Conservation (phyloP, 2,888 invertebrate species). For the Punctoribates punctum region DNA sequence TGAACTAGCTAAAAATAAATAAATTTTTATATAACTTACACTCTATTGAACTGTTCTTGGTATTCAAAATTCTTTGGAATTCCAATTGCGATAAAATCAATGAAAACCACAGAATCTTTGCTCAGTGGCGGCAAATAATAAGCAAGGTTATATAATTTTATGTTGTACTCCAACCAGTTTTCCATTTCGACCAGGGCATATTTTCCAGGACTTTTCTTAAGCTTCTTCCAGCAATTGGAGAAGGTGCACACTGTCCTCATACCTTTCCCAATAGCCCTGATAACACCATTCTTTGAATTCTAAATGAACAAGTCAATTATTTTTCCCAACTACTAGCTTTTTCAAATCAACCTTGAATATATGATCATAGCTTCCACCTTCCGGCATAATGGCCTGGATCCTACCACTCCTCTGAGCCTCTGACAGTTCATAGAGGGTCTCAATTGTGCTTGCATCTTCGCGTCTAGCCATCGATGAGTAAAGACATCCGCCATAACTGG, state of each 20-base stretch:
- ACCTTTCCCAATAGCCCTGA: too few species aligned
- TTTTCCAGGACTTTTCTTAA: background rate
- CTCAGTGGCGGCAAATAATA: background rate
- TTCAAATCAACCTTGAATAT: background rate
- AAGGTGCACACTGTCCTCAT: too few species aligned
- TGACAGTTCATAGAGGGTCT: conserved; percentile 19
- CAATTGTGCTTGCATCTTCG: background rate
- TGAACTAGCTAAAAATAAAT: too few species aligned
- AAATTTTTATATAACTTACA: background rate
- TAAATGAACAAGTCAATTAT: background rate
- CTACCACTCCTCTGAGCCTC: background rate
- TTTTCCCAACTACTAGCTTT: background rate
- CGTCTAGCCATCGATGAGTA: background rate
- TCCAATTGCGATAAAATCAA: background rate
- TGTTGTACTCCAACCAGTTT: background rate
- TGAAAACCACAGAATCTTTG: background rate
- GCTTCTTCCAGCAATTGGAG: background rate
- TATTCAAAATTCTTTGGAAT: background rate
- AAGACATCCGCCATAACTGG: conserved; percentile 24
- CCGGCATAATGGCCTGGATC: background rate
- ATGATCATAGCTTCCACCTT: background rate
- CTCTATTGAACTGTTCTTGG: background rate
- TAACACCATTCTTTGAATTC: too few species aligned
- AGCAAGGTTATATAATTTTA: background rate
- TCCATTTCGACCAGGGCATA: background rate